Conservation (phyloP, 1,140 invertebrate species). For the Eufriesea mexicana region DNA sequence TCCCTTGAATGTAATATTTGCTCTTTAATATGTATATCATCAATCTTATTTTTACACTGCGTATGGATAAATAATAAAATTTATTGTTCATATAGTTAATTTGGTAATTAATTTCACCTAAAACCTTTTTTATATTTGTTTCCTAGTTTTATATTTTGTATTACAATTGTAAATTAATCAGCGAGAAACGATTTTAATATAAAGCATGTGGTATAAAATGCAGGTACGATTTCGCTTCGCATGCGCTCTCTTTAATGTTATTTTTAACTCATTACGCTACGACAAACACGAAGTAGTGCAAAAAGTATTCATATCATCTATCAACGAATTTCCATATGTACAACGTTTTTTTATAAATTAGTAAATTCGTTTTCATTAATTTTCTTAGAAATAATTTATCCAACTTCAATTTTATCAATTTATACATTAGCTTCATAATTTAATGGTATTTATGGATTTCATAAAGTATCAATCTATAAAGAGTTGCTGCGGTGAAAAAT, state of each 20-base stretch:
- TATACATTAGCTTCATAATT: not conserved
- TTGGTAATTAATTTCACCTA: not conserved
- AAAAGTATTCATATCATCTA: conserved; percentile 17
- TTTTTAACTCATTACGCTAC: conserved; percentile 61
- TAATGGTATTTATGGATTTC: conserved; percentile 51
- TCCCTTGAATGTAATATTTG: conserved; percentile 63
- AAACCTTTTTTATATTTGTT: not conserved
- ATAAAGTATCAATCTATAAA: conserved; percentile 37
- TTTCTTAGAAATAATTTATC: not conserved
- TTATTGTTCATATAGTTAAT: conserved; percentile 52
- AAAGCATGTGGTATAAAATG: not conserved
- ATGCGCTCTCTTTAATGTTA: conserved; percentile 46
- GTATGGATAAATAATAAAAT: conserved; percentile 67
- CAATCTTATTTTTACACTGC: conserved; percentile 67
- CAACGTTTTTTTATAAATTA: conserved; percentile 13
- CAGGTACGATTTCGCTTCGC: conserved; percentile 16
- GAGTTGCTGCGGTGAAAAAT: conserved; percentile 43
- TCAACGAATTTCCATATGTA: conserved; percentile 14
- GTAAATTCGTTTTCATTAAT: conserved; percentile 34
- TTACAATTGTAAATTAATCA: not conserved
- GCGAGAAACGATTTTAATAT: not conserved
- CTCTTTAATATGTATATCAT: conserved; percentile 63
- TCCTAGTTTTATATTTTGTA: not conserved
- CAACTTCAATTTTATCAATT: not conserved
- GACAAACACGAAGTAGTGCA: conserved; percentile 46